These are phyloP conservation scores for Aphis craccivora DNA, from an alignment of 1,140 invertebrate genomes.

Conservation along the genomic window DNA sequence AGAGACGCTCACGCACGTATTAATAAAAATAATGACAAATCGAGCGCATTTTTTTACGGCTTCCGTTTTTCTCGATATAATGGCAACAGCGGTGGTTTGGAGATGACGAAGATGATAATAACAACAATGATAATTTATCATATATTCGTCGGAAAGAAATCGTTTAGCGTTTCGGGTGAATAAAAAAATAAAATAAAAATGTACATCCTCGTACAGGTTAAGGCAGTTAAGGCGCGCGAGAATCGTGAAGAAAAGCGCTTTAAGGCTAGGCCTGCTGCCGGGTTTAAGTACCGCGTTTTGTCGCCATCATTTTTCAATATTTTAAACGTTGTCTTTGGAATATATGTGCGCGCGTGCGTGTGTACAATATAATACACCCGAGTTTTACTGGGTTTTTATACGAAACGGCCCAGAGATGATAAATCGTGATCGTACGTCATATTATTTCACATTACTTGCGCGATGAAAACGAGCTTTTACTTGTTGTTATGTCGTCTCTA, in stretches of 20 bases:
- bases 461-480: slow-evolving; percentile 13
- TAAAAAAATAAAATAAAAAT: not conserved
- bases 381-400: not conserved
- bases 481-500: slow-evolving; percentile 6
- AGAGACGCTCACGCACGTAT: not conserved
- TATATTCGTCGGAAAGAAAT: not conserved
- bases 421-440: slow-evolving; percentile 17
- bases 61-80: not conserved
- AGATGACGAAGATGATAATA: not conserved
- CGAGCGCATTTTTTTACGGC: not conserved
- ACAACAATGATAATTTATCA: not conserved
- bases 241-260: not conserved
- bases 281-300: slow-evolving; percentile 6
- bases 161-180: not conserved
- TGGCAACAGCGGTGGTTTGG: not conserved
- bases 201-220: not conserved
- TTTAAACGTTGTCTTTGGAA: slow-evolving; percentile 35
- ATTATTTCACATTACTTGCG: not conserved
- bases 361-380: not conserved
- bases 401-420: not conserved
- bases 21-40: not conserved
- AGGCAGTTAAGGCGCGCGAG: not conserved
- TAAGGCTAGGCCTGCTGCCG: not conserved
- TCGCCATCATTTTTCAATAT: slow-evolving; percentile 36
- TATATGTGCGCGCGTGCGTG: not conserved